Conservation (phyloP, 2,888 invertebrate species). For the Lordiphosa andalusiaca region DNA sequence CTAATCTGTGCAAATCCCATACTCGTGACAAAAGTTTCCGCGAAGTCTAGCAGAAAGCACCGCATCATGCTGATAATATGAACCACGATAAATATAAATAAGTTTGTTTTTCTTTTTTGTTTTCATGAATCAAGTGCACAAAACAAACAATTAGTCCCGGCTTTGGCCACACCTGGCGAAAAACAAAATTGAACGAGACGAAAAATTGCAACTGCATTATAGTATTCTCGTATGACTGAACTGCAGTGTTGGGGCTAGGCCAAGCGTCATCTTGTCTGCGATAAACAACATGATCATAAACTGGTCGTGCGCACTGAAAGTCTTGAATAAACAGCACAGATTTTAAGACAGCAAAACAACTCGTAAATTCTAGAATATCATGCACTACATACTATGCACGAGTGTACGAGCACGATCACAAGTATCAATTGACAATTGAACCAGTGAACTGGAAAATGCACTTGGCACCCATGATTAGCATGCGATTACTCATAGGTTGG, state of each 20-base stretch:
- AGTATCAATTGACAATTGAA: no score
- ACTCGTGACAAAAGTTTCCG: constrained; percentile 57
- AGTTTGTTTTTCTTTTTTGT: constrained; percentile 16
- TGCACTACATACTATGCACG: background rate
- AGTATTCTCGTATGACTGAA: constrained; percentile 3
- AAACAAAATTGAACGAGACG: background rate
- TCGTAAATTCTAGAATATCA: background rate
- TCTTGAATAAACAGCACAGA: constrained; percentile 10
- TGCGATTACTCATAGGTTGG: no score
- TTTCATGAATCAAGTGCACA: constrained; percentile 49
- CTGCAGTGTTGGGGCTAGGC: background rate
- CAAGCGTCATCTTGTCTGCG: constrained; percentile 15
- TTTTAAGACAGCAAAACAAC: background rate
- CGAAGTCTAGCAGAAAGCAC: constrained; percentile 45
- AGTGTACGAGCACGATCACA: no score
- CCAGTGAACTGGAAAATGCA: no score
- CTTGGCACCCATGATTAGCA: no score
- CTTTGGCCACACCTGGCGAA: constrained; percentile 4
- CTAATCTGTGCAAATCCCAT: constrained; percentile 53
- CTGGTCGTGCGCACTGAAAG: constrained; percentile 4
- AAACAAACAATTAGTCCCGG: constrained; percentile 24
- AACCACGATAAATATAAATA: constrained; percentile 20
- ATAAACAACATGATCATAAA: constrained; percentile 12
- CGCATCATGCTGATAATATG: constrained; percentile 59
- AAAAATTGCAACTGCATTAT: constrained; percentile 5